Base-by-base conservation (phyloP, 1,140 invertebrate species). In the Delia radicum region DNA sequence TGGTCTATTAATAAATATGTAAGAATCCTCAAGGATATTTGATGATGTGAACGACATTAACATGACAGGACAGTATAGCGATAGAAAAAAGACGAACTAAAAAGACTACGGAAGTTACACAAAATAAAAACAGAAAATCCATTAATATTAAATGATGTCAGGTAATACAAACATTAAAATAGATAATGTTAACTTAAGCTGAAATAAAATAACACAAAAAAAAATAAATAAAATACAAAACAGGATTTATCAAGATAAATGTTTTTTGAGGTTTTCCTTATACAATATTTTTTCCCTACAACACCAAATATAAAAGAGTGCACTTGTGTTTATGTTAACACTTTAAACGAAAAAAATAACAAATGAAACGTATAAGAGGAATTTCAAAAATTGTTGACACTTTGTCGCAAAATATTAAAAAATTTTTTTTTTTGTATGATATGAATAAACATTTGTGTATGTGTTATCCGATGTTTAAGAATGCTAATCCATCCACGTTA, bases 41-140 rank as follows among this genome's bases (percentile, higher is more conserved):
- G 65, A 69, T 69, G 65, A 69, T 69, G 65, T 69, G 65, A 69
- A 69, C 31, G 65, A 69, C 65, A 69, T 69, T 69, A 69, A 69
- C 65, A 69, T 69, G 65, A 69, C 65, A 69, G 65, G 65, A 69
- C 65, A 37, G 37, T 69, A 37, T 69, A 69, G n/a, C n/a, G n/a
- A n/a, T 8, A 37, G 2, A 31, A 67, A 31, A 33, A 33, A 67
- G 18, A 33, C 7, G n/a, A 31, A 18, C 4, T 18, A 67, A 2
- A 67, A 28, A 31, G 63, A n/a, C 62, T 65, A 18, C 48, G 48
- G 48, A 55, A 65, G 62, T 31, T 67, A 29, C n/a, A 15, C 65
- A 69, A 69, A 28, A 69, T 55, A 18, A 55, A 55, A 55, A 69
- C 33, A 33, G 31, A 69, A 69, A 69, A 69, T 69, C 65, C 65